Conservation (phyloP, 2,113 vertebrate species). For the Leptodactylus fuscus region DNA sequence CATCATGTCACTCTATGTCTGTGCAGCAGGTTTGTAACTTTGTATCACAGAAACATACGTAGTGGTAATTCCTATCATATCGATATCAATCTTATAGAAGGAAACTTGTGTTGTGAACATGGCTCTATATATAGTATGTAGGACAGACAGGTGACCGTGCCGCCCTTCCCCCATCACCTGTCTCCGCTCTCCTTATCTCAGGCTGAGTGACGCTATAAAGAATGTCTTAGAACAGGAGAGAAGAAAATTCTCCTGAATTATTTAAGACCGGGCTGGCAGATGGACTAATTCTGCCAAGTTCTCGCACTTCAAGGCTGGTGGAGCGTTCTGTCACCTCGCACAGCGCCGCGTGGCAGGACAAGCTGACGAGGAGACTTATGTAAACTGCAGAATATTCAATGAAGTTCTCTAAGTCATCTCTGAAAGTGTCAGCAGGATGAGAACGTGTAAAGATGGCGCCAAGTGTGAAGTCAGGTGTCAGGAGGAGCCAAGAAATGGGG, state of each 20-base stretch:
- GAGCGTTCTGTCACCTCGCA: slow-evolving; percentile 16
- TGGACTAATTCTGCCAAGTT: background rate
- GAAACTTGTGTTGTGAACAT: too few species aligned
- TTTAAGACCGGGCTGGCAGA: background rate
- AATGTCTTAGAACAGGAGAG: background rate
- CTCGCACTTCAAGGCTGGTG: background rate
- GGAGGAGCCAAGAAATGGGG: background rate
- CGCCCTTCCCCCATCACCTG: too few species aligned
- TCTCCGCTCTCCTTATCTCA: too few species aligned
- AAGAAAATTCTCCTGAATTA: slow-evolving; percentile 7
- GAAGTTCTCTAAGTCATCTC: slow-evolving; percentile 14
- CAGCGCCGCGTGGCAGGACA: background rate
- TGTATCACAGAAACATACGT: too few species aligned
- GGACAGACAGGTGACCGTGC: too few species aligned
- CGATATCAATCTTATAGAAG: too few species aligned
- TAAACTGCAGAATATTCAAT: background rate
- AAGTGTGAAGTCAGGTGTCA: background rate
- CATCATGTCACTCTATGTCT: too few species aligned
- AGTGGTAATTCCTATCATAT: too few species aligned
- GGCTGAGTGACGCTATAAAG: background rate
- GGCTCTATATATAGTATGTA: too few species aligned
- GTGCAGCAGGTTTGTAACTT: too few species aligned
- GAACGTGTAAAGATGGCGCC: background rate
- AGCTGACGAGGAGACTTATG: background rate
- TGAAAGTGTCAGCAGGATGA: background rate